A percentile compares a stretch with the other conserved stretches of the same genome.
These are phyloP conservation scores for Coreoperca whiteheadi DNA, from an alignment of 2,113 vertebrate species.

Conservation along the genomic window DNA sequence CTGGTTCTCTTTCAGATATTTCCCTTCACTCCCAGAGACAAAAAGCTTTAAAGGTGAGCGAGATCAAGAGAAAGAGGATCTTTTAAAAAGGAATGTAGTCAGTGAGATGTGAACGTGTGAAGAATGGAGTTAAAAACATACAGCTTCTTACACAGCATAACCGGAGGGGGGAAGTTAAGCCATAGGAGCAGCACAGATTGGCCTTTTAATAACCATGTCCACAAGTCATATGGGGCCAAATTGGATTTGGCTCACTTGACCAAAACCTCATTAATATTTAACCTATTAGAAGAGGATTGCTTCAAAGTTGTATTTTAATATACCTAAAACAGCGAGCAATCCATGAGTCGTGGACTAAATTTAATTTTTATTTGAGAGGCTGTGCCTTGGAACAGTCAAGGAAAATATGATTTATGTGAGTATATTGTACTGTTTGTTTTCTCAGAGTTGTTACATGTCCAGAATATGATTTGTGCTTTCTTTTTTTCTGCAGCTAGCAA, in stretches of 20 bases:
- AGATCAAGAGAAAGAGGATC: conserved; percentile 48
- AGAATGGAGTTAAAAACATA: conserved; percentile 70
- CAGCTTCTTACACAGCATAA: conserved; percentile 53
- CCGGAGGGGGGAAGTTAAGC: conserved; percentile 43
- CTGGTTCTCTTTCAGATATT: conserved; percentile 60
- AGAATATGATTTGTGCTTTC: conserved; percentile 40
- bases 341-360: conserved; percentile 47
- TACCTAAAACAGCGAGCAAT: conserved; percentile 58
- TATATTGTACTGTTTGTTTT: conserved; percentile 43
- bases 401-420: conserved; percentile 43
- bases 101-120: conserved; percentile 59
- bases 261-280: conserved; percentile 81
- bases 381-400: conserved; percentile 36
- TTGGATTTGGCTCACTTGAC: conserved; percentile 81
- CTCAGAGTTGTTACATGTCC: conserved; percentile 24
- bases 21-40: conserved; percentile 43
- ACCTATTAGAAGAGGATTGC: conserved; percentile 71
- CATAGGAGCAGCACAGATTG: conserved; percentile 70
- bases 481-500: conserved; percentile 65
- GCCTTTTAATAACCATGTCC: conserved; percentile 77
- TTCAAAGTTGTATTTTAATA: conserved; percentile 73
- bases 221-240: conserved; percentile 74
- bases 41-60: conserved; percentile 55
- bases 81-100: conserved; percentile 45
- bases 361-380: conserved; percentile 47